Evolutionary conservation across 1,140 invertebrate species (phyloP).

Genomic region (Lordiphosa clarofinis): DNA sequence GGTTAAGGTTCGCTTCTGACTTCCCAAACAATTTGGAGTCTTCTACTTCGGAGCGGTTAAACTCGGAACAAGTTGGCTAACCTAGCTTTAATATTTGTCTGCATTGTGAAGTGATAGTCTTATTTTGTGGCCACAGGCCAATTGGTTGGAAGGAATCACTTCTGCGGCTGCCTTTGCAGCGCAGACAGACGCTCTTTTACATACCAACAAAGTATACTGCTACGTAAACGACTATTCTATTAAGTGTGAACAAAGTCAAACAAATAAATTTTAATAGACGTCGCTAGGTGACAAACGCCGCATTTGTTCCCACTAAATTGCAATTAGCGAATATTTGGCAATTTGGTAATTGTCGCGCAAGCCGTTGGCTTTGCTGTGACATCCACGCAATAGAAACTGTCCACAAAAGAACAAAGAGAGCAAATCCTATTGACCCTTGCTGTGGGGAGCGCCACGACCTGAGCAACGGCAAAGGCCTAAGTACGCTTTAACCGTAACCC

Average conservation of each 20-base stretch:
- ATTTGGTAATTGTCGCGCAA: slow-evolving; percentile 39
- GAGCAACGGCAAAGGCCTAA: slow-evolving; percentile 4
- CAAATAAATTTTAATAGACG: slow-evolving; percentile 65
- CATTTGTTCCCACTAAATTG: slow-evolving; percentile 60
- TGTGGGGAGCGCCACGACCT: not conserved
- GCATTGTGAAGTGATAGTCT: not conserved
- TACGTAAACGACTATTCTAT: slow-evolving; percentile 12
- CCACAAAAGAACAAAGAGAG: not conserved
- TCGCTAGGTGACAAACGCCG: slow-evolving; percentile 56
- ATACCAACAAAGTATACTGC: not conserved
- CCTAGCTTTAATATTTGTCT: no score
- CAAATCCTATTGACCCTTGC: slow-evolving; percentile 1
- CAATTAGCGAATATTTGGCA: slow-evolving; percentile 56
- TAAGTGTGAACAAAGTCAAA: slow-evolving; percentile 47
- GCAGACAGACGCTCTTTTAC: not conserved
- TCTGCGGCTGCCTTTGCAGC: not conserved
- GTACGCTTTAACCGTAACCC: slow-evolving; percentile 1
- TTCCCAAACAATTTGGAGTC: no score
- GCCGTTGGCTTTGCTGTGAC: not conserved
- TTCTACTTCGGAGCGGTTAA: no score
- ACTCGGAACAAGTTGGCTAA: no score
- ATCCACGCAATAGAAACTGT: not conserved
- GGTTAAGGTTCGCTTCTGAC: no score
- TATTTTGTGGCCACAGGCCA: not conserved
- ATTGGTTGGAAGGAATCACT: not conserved